Evolutionary conservation across 2,888 invertebrate species (phyloP).

Genomic region (Chesias legatella): DNA sequence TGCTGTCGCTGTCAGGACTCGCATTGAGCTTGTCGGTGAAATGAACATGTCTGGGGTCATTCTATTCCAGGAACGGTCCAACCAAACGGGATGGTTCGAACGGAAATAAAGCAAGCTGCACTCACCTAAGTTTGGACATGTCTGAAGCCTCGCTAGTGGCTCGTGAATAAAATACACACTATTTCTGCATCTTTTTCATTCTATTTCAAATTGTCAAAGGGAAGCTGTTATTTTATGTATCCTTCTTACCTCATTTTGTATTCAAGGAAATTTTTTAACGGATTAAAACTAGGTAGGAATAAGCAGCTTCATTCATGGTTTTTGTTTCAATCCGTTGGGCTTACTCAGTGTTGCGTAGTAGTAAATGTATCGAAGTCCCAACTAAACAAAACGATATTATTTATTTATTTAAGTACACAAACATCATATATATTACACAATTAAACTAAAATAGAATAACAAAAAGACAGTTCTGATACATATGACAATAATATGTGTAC

Average conservation of each 20-base stretch:
- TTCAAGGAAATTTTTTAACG: not conserved
- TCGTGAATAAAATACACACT: slow-evolving; percentile 69
- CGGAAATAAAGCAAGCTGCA: slow-evolving; percentile 76
- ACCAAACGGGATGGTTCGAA: slow-evolving; percentile 73
- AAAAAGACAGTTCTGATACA: too few species aligned
- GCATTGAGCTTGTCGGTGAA: slow-evolving; percentile 68
- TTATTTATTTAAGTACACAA: too few species aligned
- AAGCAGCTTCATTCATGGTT: too few species aligned
- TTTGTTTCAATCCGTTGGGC: too few species aligned
- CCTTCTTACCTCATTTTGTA: not conserved
- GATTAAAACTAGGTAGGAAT: too few species aligned
- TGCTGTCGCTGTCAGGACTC: slow-evolving; percentile 60
- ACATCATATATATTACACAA: too few species aligned
- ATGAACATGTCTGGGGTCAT: slow-evolving; percentile 66
- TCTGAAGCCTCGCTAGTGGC: slow-evolving; percentile 67
- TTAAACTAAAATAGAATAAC: too few species aligned
- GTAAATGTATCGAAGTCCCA: too few species aligned
- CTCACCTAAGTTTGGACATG: slow-evolving; percentile 73
- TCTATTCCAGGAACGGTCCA: slow-evolving; percentile 68
- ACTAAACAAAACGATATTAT: too few species aligned
- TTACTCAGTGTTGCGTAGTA: too few species aligned
- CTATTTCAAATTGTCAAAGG: slow-evolving; percentile 38
- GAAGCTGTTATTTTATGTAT: slow-evolving; percentile 3
- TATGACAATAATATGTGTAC: too few species aligned
- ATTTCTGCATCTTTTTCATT: slow-evolving; percentile 52